phyloP scores from a whole-genome alignment of 1,140 invertebrate species.

The Drosophila rufa region DNA sequence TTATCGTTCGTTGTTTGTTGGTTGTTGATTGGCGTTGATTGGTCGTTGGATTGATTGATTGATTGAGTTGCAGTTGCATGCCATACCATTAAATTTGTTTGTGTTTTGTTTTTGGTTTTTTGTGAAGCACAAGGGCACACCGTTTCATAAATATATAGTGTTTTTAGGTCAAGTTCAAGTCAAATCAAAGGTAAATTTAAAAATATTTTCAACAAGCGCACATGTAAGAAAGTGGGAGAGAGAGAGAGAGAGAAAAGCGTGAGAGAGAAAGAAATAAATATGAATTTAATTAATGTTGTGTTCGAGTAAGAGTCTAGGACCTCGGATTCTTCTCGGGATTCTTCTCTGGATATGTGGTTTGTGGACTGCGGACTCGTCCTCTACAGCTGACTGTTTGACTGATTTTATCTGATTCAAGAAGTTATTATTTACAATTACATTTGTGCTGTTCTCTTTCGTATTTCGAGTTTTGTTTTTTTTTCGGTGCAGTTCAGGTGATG shows the following conservation, averaged over 20 bases:
- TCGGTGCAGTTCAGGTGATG: slow-evolving; percentile 29
- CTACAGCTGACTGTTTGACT: slow-evolving; percentile 43
- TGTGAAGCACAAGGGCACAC: slow-evolving; percentile 29
- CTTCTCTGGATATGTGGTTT: not conserved
- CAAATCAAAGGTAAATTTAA: slow-evolving; percentile 39
- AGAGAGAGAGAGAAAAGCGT: slow-evolving; percentile 70
- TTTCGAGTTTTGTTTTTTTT: not conserved
- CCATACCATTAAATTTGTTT: slow-evolving; percentile 52
- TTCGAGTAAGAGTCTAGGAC: slow-evolving; percentile 3
- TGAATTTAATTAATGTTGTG: slow-evolving; percentile 61
- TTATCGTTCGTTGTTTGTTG: slow-evolving; percentile 7
- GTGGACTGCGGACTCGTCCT: not conserved
- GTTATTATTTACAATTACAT: slow-evolving; percentile 47
- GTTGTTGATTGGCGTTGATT: slow-evolving; percentile 27
- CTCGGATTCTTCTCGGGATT: slow-evolving; percentile 16
- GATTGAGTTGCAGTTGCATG: slow-evolving; percentile 36
- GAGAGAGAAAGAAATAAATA: slow-evolving; percentile 71
- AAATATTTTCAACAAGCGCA: slow-evolving; percentile 73
- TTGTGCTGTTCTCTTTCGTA: slow-evolving; percentile 14
- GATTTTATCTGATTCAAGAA: slow-evolving; percentile 66
- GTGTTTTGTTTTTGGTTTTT: slow-evolving; percentile 40
- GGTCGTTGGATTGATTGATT: slow-evolving; percentile 32
- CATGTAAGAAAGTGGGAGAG: slow-evolving; percentile 74
- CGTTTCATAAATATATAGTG: slow-evolving; percentile 33
- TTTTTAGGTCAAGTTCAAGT: slow-evolving; percentile 32